Conservation (phyloP, 2,113 vertebrate species). For the Phalacrocorax aristotelis region DNA sequence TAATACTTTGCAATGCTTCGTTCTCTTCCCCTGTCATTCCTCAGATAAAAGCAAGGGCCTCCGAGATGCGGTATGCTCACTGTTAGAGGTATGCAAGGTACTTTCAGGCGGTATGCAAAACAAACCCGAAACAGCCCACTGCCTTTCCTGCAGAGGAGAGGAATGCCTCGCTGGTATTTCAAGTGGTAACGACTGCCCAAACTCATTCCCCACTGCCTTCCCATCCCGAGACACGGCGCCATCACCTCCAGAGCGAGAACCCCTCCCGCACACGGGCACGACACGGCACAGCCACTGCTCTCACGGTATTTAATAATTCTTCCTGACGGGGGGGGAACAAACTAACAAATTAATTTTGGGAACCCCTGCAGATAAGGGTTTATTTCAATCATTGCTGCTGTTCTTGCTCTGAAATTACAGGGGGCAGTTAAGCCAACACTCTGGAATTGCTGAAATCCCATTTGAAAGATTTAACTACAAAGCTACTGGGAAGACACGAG, state of each 20-base stretch:
- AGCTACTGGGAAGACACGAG: neutral
- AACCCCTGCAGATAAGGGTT: neutral
- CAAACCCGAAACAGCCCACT: neutral
- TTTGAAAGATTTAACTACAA: neutral
- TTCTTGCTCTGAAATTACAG: neutral
- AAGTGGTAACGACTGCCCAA: fast-evolving
- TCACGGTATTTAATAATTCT: neutral
- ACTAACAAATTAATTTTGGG: neutral
- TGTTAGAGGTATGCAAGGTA: neutral
- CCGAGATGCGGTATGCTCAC: neutral
- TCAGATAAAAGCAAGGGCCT: neutral
- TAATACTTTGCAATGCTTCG: neutral
- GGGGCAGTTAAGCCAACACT: neutral
- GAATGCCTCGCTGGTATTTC: neutral
- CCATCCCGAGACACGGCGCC: too few relatives aligned
- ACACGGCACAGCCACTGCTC: neutral
- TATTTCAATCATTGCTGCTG: neutral
- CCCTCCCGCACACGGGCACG: fast-evolving
- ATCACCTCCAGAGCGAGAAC: fast-evolving
- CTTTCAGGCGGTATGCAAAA: neutral
- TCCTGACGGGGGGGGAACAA: fast-evolving
- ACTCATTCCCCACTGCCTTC: neutral
- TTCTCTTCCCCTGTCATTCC: neutral
- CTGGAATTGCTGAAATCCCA: neutral
- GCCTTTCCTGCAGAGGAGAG: neutral